Evolutionary conservation across 2,797 vertebrate genomes (phyloP).

Genomic region (Sebastes taczanowskii): DNA sequence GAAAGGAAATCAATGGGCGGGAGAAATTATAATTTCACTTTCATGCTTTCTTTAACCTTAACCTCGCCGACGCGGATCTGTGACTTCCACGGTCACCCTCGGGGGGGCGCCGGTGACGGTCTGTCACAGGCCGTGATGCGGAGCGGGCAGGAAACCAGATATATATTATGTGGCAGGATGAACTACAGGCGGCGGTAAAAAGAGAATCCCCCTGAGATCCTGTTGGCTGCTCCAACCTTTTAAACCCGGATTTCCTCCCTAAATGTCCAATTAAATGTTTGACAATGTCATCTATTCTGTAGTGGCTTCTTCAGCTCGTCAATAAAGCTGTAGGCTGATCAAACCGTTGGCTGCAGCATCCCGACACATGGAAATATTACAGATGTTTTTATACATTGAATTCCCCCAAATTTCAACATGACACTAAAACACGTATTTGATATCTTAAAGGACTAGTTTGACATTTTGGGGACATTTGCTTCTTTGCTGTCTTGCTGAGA

Average conservation of each 20-base stretch:
- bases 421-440: too few relatives aligned
- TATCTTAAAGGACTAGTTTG: too few relatives aligned
- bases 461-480: too few relatives aligned
- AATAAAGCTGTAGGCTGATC: not conserved
- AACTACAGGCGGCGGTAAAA: not conserved
- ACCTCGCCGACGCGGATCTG: conserved; percentile 50
- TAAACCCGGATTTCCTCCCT: not conserved
- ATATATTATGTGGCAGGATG: conserved; percentile 40
- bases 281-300: not conserved
- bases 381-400: too few relatives aligned
- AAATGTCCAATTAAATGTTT: conserved; percentile 4
- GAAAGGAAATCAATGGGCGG: conserved; percentile 71
- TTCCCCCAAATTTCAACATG: too few relatives aligned
- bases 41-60: conserved; percentile 67
- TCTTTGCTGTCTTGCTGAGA: too few relatives aligned
- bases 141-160: conserved; percentile 33
- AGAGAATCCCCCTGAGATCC: not conserved
- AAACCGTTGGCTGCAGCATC: not conserved
- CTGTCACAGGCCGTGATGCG: conserved; percentile 38
- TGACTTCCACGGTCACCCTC: conserved; percentile 30
- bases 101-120: not conserved
- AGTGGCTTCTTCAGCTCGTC: too few relatives aligned
- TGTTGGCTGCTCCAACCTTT: not conserved
- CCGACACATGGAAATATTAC: not conserved
- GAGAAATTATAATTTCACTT: conserved; percentile 73